Base-by-base conservation (phyloP, 2,113 vertebrate species). In the Thymallus thymallus region DNA sequence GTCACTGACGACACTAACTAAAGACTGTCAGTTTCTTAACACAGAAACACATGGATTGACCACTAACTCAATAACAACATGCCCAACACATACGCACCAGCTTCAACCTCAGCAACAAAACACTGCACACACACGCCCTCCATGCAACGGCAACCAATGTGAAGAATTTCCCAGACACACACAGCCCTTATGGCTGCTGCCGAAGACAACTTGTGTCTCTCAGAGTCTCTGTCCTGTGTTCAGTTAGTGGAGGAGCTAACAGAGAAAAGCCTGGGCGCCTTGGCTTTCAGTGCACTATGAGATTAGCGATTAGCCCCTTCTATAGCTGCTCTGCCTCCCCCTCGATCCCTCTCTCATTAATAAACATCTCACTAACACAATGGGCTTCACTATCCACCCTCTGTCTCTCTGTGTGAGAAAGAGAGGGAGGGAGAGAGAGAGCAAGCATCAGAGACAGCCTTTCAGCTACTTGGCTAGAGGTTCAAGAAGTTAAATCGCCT, bases 351-450 rank as follows among this genome's bases (percentile, higher is more conserved):
- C 72, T 35, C 90, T 90, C 89, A 90, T 91, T 80, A 91, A 86
- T 81, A 90, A 89, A 89, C 90, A 88, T 88, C 82, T 88, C 85
- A 86, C 83, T 81, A 69, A 79, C 82, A 91, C 90, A 91, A 90
- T 84, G 81, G 85, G 66, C 68, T 80, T 79, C 82, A 86, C 87
- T 89, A 87, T 90, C 86, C 83, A 83, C 60, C 80, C 71, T 3
- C 63, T 78, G 73, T 60, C 72, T 81, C 80, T 46, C 76, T 75
- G 78, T 71, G 82, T 1, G 10, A 77, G 79, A 79, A 72, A 80
- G 55, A 55, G 74, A 60, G 77, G 26, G 64, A 58, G 58, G 76
- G 71, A 75, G 68, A 86, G 46, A 63, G 74, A 65, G 41, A 46
- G 23, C 26, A 55, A 60, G 32, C 6, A 23, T 60, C 16, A 30